A percentile compares a stretch with the other conserved stretches of the same genome.
These are phyloP conservation scores for Boloria selene DNA, from an alignment of 2,888 invertebrate genomes.

Conservation along the genomic window DNA sequence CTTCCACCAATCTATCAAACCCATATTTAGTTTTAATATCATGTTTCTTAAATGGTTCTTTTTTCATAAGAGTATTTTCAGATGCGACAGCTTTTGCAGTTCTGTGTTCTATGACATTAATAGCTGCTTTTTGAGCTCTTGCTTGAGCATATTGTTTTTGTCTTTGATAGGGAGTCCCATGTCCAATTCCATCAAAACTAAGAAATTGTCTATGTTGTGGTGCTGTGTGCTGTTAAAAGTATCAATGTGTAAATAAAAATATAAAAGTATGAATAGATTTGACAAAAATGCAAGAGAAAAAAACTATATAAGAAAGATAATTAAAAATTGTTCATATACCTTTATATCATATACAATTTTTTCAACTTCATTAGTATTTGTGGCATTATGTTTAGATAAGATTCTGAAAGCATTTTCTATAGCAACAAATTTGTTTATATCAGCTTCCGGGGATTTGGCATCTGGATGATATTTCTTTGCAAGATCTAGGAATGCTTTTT, in stretches of 20 bases:
- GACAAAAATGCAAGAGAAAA: not conserved
- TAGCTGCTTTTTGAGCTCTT: constrained; percentile 86
- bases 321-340: constrained; percentile 57
- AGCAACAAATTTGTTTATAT: constrained; percentile 87
- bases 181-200: constrained; percentile 89
- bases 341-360: constrained; percentile 84
- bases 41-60: constrained; percentile 83
- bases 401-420: constrained; percentile 89
- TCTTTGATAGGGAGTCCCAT: constrained; percentile 89
- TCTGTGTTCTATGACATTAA: constrained; percentile 84
- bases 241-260: not conserved
- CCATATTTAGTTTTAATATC: constrained; percentile 91
- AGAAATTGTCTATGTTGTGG: constrained; percentile 95
- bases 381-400: constrained; percentile 85
- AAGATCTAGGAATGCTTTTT: constrained; percentile 87
- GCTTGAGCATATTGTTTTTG: constrained; percentile 89
- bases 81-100: constrained; percentile 83
- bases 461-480: constrained; percentile 94
- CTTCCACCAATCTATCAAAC: constrained; percentile 94
- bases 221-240: constrained; percentile 86
- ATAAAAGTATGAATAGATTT: not conserved
- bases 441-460: constrained; percentile 87
- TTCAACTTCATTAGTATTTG: constrained; percentile 79
- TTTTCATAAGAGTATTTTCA: constrained; percentile 86
- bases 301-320: not conserved